Conservation (phyloP, 2,113 vertebrate genomes). For the Genyomyrus donnyi region DNA sequence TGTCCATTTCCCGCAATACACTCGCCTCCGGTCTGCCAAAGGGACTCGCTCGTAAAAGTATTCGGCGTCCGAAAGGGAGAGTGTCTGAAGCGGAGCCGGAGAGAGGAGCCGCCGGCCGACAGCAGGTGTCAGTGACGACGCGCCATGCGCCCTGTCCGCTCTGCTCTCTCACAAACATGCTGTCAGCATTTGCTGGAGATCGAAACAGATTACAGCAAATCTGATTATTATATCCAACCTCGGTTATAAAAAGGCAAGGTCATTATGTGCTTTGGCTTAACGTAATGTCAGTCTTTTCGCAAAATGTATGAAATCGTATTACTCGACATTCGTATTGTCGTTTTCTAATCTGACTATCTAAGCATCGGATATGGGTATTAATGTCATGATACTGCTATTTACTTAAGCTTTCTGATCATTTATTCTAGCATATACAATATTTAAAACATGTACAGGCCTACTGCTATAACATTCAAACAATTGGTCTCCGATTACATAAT, state of each 20-base stretch:
- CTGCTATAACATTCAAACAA: background rate
- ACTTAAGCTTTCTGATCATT: background rate
- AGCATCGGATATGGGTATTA: slow-evolving; percentile 42
- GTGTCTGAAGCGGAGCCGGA: too few relatives aligned
- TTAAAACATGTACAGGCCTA: background rate
- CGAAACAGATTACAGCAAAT: slow-evolving; percentile 65
- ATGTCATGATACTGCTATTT: slow-evolving; percentile 54
- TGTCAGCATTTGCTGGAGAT: slow-evolving; percentile 68
- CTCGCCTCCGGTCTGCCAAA: background rate
- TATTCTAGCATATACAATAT: background rate
- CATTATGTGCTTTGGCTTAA: slow-evolving; percentile 61
- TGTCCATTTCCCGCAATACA: background rate
- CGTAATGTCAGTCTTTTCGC: slow-evolving; percentile 56
- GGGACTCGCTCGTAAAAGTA: background rate
- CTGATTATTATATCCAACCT: slow-evolving; percentile 62
- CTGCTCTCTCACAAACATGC: slow-evolving; percentile 50
- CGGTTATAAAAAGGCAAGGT: slow-evolving; percentile 66
- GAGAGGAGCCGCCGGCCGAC: slow-evolving; percentile 25
- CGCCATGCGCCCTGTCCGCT: slow-evolving; percentile 44
- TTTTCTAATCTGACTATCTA: slow-evolving; percentile 52
- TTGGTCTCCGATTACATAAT: background rate
- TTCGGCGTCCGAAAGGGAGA: background rate
- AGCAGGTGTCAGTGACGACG: slow-evolving; percentile 54
- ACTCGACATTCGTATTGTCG: slow-evolving; percentile 44
- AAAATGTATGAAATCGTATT: slow-evolving; percentile 49